Base-by-base conservation (phyloP, 2,113 vertebrate species). In the Jacana jacana region DNA sequence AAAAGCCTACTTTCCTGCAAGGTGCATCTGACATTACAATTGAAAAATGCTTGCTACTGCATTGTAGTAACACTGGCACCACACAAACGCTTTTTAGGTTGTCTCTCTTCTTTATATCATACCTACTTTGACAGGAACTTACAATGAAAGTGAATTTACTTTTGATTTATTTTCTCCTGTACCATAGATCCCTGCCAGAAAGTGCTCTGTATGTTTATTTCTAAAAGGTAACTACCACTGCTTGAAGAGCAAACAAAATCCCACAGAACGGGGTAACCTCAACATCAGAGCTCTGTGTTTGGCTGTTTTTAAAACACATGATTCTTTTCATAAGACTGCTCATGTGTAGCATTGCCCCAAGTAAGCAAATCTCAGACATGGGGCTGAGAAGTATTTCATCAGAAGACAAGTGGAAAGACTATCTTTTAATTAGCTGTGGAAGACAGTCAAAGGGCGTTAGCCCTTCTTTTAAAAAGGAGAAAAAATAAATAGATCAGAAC, bases 11-110 rank as follows among this genome's bases (percentile, higher is more conserved):
- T 61, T 42, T 11, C 39, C 52, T 71, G 52, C 39, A 70, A 81
- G 68, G 63, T 42, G 13, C 25, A n/a, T 31, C 24, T 54, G 51
- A 23, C 33, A 20, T 28, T 18, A 28, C 68, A 68, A 25, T 0
- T 66, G 23, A 28, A 83, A 73, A 91, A 70, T 25, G 35, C 40
- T 61, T 52, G 28, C 30, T 49, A 58, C 28, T n/a, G 48, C 24
- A 60, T 1, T 66, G 25, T 4, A 58, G 16, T 39, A 78, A 90
- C 42, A n/a, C 0, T 30, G 13, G 72, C 7, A 0, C 14, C 17
- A 23, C 11, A 44, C 11, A 87, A 49, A 52, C 0, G 2, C 6
- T 17, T 57, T 42, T 61, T 19, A 40, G 4, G 0, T 17, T 48
- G 19, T 33, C 17, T 18, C 17, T n/a, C 71, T 68, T 60, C 33